Conservation (phyloP, 2,797 vertebrate species). For the Sebastes steindachneri region DNA sequence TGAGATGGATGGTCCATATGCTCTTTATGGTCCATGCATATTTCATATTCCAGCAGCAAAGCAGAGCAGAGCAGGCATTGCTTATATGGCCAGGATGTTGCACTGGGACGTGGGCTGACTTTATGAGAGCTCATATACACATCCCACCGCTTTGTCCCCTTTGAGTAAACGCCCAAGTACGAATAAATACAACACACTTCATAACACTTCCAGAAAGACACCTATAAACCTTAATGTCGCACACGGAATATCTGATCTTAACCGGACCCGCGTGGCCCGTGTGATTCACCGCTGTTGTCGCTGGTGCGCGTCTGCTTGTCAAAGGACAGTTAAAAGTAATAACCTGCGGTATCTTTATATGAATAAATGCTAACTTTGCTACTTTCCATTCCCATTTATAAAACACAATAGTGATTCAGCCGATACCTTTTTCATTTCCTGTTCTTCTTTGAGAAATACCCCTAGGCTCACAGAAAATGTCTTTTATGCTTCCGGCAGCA, state of each 20-base stretch:
- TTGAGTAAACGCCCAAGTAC: conserved; percentile 61
- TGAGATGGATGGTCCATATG: conserved; percentile 83
- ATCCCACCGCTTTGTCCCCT: conserved; percentile 67
- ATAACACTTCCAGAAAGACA: conserved; percentile 37
- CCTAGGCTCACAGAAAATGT: conserved; percentile 16
- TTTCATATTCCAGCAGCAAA: conserved; percentile 79
- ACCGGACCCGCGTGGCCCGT: conserved; percentile 44
- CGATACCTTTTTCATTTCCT: conserved; percentile 53
- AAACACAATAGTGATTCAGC: conserved; percentile 37
- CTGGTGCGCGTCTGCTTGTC: neutral
- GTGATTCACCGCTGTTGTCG: conserved; percentile 5
- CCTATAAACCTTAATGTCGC: conserved; percentile 57
- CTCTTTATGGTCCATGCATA: conserved; percentile 83
- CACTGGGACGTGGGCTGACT: conserved; percentile 74
- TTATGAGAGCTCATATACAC: conserved; percentile 70
- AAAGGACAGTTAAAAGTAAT: conserved; percentile 36
- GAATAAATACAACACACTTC: conserved; percentile 59
- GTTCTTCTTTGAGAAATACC: conserved; percentile 36
- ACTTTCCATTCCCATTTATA: conserved; percentile 34
- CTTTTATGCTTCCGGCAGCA: conserved; percentile 18
- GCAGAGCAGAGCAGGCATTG: conserved; percentile 68
- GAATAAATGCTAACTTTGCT: conserved; percentile 41
- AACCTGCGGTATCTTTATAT: conserved; percentile 18
- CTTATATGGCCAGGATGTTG: conserved; percentile 78
- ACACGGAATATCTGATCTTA: conserved; percentile 26